phyloP scores from a whole-genome alignment of 2,888 invertebrate species.

The Parnassius smintheus region DNA sequence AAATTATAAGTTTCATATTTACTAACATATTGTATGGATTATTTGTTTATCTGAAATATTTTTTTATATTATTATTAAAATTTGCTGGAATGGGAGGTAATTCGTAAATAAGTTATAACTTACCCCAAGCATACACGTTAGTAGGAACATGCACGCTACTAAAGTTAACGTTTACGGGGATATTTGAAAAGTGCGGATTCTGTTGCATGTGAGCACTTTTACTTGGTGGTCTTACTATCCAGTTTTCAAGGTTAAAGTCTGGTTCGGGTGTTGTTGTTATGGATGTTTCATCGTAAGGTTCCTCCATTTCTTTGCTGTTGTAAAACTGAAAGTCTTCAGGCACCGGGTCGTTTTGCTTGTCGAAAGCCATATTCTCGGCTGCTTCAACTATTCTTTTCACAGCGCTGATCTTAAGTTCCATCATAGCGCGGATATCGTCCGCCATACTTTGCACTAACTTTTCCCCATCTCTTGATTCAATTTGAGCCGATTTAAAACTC shows the following conservation, averaged over 20 bases:
- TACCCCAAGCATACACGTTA: constrained; percentile 95
- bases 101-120: constrained; percentile 33
- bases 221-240: constrained; percentile 78
- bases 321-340: constrained; percentile 85
- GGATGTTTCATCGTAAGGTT: constrained; percentile 74
- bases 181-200: constrained; percentile 89
- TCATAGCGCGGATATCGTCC: constrained; percentile 92
- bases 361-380: constrained; percentile 90
- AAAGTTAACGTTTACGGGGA: constrained; percentile 87
- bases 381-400: constrained; percentile 94
- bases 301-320: constrained; percentile 86
- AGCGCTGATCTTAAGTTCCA: constrained; percentile 93
- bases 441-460: constrained; percentile 91
- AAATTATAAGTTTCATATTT: too few species aligned
- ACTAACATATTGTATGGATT: too few species aligned
- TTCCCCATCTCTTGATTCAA: constrained; percentile 88
- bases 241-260: constrained; percentile 72
- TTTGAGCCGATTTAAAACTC: constrained; percentile 90
- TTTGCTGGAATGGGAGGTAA: neutral
- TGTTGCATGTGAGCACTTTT: constrained; percentile 84
- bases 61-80: too few species aligned
- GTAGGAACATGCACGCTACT: constrained; percentile 97
- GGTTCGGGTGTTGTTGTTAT: constrained; percentile 79
- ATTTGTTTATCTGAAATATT: too few species aligned
- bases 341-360: constrained; percentile 74